Conservation (phyloP, 2,888 invertebrate genomes). For the Amorpha juglandis region DNA sequence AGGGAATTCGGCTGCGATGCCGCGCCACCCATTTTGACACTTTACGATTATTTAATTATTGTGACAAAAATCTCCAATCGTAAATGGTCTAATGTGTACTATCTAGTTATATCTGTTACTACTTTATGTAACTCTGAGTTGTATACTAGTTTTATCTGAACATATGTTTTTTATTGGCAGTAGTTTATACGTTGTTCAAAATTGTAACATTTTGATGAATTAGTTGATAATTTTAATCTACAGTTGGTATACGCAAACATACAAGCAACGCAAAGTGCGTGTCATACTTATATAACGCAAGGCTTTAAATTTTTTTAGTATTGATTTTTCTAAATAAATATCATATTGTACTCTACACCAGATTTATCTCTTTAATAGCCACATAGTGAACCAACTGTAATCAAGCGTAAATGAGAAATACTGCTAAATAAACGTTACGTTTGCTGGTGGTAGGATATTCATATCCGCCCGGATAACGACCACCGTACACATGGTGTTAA, state of each 20-base stretch:
- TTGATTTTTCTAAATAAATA: background rate
- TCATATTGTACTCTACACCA: background rate
- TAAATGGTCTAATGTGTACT: background rate
- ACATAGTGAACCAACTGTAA: background rate
- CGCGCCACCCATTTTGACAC: conserved; percentile 47
- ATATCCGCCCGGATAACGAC: no score
- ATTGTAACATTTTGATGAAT: background rate
- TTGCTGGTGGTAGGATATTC: no score
- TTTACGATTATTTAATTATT: conserved; percentile 17
- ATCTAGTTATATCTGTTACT: background rate
- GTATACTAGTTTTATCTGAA: background rate
- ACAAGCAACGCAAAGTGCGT: background rate
- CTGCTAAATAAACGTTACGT: conserved; percentile 5
- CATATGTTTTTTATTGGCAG: background rate
- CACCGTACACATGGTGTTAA: no score
- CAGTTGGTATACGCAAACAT: background rate
- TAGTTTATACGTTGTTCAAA: background rate
- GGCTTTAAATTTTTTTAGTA: background rate
- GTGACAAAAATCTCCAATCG: background rate
- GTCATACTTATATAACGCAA: background rate
- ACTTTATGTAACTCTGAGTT: background rate
- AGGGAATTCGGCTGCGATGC: conserved; percentile 55
- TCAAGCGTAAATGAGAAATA: background rate
- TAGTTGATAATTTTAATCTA: background rate
- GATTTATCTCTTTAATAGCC: background rate